Evolutionary conservation across 2,888 invertebrate species (phyloP), one percentile per base, ranked within the genome.

Genomic region (Drosophila neutralis): DNA sequence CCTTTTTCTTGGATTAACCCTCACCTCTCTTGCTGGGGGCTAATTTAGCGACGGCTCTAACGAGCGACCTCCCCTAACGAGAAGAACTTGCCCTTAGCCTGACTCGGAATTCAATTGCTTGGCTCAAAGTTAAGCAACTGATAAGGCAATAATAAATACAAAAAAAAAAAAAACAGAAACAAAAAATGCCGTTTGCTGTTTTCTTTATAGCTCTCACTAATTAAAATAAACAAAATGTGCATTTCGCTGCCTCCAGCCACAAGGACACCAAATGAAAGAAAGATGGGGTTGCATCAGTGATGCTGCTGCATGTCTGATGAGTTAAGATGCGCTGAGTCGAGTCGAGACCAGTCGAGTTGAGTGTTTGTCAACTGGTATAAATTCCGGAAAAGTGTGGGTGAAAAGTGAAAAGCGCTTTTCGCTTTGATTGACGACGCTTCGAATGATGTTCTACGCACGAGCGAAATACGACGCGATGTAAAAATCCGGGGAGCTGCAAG

Each of bases 371-470:
- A 75, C 59, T 61, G 70, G 79, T 56, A 73, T 71, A 66, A 62
- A 58, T 73, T 72, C 52, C 24, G 40, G 29, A 29, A 11, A 18
- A 18, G 13, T 48, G 21, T 7, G 27, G 4, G 18, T 42, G 21
- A 38, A 15, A 24, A 35, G 49, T 58, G 65, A 59, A 84, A 85
- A 87, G 80, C 79, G 81, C 83, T 85, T 76, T 83, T 83, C 78
- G 60, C 83, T 78, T 76, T 88, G 85, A 85, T 85, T 87, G 89
- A 89, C 83, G 89, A 87, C 73, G 87, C 81, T 76, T 84, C 81
- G 84, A 89, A 81, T 89, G 84, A 84, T 87, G 89, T 89, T 87
- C 83, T 81, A 84, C 87, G 89, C 86, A 89, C 86, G 86, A 84
- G 79, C 82, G 82, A 61, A 38, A 70, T 68, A 62, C 58, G 59